These are phyloP conservation scores for Cryptoblepharus egeriae DNA, from an alignment of 2,797 vertebrate species.

Conservation along the genomic window DNA sequence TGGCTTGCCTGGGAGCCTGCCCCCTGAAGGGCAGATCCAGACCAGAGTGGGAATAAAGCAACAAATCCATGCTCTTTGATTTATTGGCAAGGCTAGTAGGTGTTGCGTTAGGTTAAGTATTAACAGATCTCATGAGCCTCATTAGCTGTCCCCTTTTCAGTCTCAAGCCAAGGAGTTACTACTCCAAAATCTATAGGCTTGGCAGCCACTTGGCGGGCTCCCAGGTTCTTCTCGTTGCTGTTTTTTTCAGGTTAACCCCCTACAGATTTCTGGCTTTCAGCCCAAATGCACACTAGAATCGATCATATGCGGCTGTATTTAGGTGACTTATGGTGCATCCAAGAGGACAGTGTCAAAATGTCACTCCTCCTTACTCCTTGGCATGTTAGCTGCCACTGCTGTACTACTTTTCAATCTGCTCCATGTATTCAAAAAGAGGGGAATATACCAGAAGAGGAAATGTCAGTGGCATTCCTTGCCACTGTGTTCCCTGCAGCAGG, in stretches of 20 bases:
- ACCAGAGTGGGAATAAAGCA: accelerated
- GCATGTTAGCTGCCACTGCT: too few relatives aligned
- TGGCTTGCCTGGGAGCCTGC: background rate
- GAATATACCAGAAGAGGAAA: too few relatives aligned
- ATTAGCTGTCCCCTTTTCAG: slow-evolving; percentile 68
- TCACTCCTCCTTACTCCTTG: too few relatives aligned
- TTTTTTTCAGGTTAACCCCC: slow-evolving; percentile 47
- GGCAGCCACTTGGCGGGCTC: slow-evolving; percentile 63
- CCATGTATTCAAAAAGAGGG: too few relatives aligned
- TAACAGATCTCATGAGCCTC: slow-evolving; percentile 73
- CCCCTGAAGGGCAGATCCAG: slow-evolving; percentile 22
- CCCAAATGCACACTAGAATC: accelerated
- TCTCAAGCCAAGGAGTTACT: slow-evolving; percentile 59
- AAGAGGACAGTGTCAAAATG: too few relatives aligned
- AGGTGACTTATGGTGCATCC: background rate
- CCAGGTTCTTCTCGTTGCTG: slow-evolving; percentile 1
- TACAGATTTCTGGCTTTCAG: background rate
- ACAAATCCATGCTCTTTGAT: slow-evolving; percentile 37
- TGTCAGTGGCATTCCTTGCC: too few relatives aligned
- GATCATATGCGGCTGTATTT: accelerated
- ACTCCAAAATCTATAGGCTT: slow-evolving; percentile 68
- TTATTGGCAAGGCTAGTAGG: slow-evolving; percentile 54
- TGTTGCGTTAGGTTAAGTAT: slow-evolving; percentile 70
- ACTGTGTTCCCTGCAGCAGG: too few relatives aligned
- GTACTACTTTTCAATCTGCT: too few relatives aligned